phyloP scores from a whole-genome alignment of 2,113 vertebrate genomes.

The Pangasianodon hypophthalmus region DNA sequence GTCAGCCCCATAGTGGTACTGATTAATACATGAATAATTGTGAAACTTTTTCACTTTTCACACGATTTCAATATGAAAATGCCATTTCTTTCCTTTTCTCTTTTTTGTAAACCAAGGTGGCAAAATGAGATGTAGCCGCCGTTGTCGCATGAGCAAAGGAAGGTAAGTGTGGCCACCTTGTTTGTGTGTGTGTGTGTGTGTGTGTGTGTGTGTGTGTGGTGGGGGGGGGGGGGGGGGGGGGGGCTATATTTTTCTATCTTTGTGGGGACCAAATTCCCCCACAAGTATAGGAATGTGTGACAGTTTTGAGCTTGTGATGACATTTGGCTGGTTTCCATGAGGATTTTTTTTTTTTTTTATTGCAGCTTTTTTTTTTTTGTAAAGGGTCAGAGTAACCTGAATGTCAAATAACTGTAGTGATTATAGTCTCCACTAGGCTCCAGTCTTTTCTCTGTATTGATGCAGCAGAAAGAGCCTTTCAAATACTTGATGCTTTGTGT shows the following conservation, averaged over 20 bases:
- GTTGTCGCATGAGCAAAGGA: slow-evolving; percentile 30
- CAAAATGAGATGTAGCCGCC: slow-evolving; percentile 37
- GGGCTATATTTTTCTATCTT: not conserved
- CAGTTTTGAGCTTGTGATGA: not conserved
- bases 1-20: not conserved
- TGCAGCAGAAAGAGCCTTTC: not conserved
- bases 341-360: not conserved
- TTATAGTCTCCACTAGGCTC: not conserved
- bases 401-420: not conserved
- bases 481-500: not conserved
- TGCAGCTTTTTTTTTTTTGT: not conserved
- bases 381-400: not conserved
- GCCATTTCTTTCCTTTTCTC: not conserved
- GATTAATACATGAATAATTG: not conserved
- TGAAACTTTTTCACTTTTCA: not conserved
- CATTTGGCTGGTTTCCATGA: not conserved
- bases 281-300: not conserved
- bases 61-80: not conserved
- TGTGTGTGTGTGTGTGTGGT: too few species aligned
- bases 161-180: slow-evolving; percentile 39
- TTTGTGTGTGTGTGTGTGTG: not conserved
- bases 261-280: not conserved
- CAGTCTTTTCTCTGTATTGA: slow-evolving; percentile 18
- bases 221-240: not conserved
- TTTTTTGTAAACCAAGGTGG: slow-evolving; percentile 42